These are phyloP conservation scores for Trachythela sp. DNA, from an alignment of 64 coral and sea anemone genomes.

Conservation along the genomic window DNA sequence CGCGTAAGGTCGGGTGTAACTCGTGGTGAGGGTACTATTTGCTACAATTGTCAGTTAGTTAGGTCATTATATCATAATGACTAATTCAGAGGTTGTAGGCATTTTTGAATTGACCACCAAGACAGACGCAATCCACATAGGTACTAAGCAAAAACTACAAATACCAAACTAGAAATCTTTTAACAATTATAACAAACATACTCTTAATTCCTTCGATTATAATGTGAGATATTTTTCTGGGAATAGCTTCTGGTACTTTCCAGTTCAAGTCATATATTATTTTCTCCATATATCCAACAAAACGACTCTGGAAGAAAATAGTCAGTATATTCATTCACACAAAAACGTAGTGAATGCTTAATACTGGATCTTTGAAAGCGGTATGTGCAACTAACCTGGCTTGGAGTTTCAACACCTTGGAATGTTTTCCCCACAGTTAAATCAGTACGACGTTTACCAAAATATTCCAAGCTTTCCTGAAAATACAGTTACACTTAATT, in stretches of 20 bases:
- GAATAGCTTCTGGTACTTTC: conserved; percentile 68
- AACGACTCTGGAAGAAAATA: conserved; percentile 65
- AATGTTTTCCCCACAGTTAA: conserved; percentile 75
- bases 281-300: conserved; percentile 90
- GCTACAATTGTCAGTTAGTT: too few species aligned
- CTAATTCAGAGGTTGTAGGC: too few species aligned
- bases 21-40: too few species aligned
- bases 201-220: conserved; percentile 92
- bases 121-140: too few species aligned
- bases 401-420: conserved; percentile 93
- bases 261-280: conserved; percentile 80
- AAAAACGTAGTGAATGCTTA: background rate
- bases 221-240: conserved; percentile 71
- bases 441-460: conserved; percentile 89
- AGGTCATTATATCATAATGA: too few species aligned
- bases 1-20: too few species aligned
- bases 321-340: background rate
- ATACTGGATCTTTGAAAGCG: background rate
- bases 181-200: conserved; percentile 27
- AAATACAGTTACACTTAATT: background rate
- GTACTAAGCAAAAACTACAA: background rate
- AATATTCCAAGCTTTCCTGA: conserved; percentile 92
- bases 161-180: background rate
- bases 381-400: conserved; percentile 53
- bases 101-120: too few species aligned